phyloP scores from a whole-genome alignment of 2,113 vertebrate species.

The Misgurnus mizolepis region DNA sequence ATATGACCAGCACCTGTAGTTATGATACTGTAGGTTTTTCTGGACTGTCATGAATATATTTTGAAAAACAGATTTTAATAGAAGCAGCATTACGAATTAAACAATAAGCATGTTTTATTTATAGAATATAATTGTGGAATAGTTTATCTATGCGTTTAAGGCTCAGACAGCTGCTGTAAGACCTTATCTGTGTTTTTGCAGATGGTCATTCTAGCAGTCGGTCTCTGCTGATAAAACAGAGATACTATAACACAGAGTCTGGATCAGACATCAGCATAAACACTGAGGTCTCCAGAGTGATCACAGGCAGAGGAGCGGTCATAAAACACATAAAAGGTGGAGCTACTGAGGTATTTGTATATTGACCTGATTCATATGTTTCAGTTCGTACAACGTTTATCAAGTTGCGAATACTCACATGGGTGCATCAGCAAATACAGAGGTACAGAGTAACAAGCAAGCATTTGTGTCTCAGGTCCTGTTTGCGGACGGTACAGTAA shows the following conservation, averaged over 20 bases:
- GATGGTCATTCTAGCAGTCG: constrained; percentile 47
- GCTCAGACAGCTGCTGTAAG: neutral
- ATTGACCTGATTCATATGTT: neutral
- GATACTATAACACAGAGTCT: constrained; percentile 68
- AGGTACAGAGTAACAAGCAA: no score
- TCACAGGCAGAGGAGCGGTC: constrained; percentile 84
- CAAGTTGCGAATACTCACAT: no score
- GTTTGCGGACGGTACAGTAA: constrained; percentile 87
- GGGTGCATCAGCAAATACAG: no score
- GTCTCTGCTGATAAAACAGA: constrained; percentile 80
- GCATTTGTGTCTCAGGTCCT: constrained; percentile 75
- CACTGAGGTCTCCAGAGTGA: constrained; percentile 80
- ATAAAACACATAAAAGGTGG: constrained; percentile 83
- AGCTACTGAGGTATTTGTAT: constrained; percentile 80
- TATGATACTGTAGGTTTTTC: no score
- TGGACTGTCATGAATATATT: no score
- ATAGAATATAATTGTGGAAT: no score
- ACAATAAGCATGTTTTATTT: neutral
- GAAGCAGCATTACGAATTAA: no score
- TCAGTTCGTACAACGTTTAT: no score
- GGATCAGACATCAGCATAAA: constrained; percentile 57
- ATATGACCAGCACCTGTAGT: no score
- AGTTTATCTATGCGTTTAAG: neutral
- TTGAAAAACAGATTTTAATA: no score
- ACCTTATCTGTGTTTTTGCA: constrained; percentile 14